phyloP scores from a whole-genome alignment of 1,140 invertebrate species.

The Sinella curviseta region DNA sequence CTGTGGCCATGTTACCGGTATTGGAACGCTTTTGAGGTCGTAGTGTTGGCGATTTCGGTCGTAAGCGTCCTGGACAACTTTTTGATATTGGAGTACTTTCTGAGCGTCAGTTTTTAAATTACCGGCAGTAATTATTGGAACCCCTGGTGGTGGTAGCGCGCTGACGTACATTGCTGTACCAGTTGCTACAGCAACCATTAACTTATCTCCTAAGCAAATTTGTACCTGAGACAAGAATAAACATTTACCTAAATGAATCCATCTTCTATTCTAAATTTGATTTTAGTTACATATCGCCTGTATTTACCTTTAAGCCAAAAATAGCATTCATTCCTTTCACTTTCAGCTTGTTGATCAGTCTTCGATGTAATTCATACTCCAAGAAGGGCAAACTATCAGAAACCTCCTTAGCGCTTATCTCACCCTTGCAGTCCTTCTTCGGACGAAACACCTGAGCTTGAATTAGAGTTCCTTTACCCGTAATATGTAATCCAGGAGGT shows the following conservation, averaged over 20 bases:
- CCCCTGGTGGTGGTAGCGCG: conserved; percentile 38
- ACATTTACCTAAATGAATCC: neutral
- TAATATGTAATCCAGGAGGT: conserved; percentile 69
- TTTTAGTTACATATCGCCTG: neutral
- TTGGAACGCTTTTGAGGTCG: conserved; percentile 60
- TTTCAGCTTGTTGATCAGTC: conserved; percentile 86
- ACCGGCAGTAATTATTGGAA: conserved; percentile 62
- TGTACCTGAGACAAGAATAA: no score
- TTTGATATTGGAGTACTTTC: conserved; percentile 66
- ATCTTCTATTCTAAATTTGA: neutral
- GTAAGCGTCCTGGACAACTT: conserved; percentile 66
- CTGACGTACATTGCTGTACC: conserved; percentile 79
- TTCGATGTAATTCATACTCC: conserved; percentile 91
- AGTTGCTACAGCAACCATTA: conserved; percentile 82
- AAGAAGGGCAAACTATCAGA: conserved; percentile 90
- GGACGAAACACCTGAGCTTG: conserved; percentile 76
- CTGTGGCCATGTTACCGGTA: no score
- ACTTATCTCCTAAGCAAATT: conserved; percentile 82
- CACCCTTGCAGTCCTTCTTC: conserved; percentile 76
- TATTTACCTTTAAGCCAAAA: conserved; percentile 71
- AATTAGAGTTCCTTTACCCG: conserved; percentile 74
- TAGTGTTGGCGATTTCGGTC: conserved; percentile 69
- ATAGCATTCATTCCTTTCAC: conserved; percentile 93
- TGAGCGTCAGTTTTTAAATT: conserved; percentile 66
- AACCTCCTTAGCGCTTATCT: conserved; percentile 89